These are phyloP conservation scores for Helicoverpa zea DNA, from an alignment of 1,140 invertebrate species.

Conservation along the genomic window DNA sequence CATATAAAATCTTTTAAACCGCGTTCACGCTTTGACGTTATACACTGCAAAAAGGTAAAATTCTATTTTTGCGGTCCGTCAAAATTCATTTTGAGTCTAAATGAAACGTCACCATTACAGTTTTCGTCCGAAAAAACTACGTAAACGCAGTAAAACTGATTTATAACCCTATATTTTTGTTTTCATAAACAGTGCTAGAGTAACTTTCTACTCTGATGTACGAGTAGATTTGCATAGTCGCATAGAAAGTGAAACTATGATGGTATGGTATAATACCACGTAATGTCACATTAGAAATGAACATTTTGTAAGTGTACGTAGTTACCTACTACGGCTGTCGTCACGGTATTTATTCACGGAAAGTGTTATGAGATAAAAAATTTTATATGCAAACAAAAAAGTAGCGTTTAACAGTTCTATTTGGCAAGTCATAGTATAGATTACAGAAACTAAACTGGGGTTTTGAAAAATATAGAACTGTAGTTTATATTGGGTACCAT, in stretches of 20 bases:
- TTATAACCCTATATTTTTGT: constrained; percentile 1
- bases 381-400: neutral
- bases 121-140: too few species aligned
- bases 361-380: constrained; percentile 11
- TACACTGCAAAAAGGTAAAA: too few species aligned
- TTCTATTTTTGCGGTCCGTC: too few species aligned
- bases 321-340: neutral
- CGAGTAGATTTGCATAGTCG: constrained; percentile 27
- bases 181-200: neutral
- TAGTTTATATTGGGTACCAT: too few species aligned
- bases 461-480: too few species aligned
- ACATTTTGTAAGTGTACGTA: neutral
- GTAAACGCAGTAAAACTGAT: neutral
- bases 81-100: too few species aligned
- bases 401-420: neutral
- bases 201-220: constrained; percentile 2
- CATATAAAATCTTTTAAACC: too few species aligned
- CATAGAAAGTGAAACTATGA: constrained; percentile 30
- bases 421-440: too few species aligned
- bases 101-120: too few species aligned
- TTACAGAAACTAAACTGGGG: too few species aligned
- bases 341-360: neutral
- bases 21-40: too few species aligned
- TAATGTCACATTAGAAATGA: constrained; percentile 14
- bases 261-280: constrained; percentile 4